Evolutionary conservation across 2,113 vertebrate species (phyloP).

Genomic region (Pitta sordida): DNA sequence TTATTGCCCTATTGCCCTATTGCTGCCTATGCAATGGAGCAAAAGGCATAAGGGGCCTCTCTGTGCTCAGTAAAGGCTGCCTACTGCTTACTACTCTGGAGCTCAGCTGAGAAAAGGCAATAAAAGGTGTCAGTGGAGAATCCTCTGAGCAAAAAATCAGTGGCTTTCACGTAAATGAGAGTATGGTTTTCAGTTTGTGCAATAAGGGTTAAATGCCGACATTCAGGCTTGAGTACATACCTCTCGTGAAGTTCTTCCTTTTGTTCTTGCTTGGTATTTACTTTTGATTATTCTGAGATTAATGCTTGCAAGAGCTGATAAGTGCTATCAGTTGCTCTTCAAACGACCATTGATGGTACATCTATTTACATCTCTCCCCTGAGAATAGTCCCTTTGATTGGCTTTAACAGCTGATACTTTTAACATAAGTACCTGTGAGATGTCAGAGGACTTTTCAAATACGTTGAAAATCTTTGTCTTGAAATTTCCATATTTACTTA

Average conservation of each 20-base stretch:
- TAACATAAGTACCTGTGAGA: constrained; percentile 40
- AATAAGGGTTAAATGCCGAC: constrained; percentile 27
- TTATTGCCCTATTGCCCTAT: background rate
- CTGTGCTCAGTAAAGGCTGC: background rate
- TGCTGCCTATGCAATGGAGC: background rate
- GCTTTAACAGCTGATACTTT: constrained; percentile 39
- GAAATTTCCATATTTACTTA: background rate
- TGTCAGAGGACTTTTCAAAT: background rate
- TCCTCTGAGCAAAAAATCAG: background rate
- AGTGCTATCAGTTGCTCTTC: constrained; percentile 41
- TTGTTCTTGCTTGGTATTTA: constrained; percentile 51
- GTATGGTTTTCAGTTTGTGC: background rate
- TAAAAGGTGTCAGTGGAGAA: background rate
- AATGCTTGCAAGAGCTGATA: constrained; percentile 52
- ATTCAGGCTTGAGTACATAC: background rate
- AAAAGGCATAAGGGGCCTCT: background rate
- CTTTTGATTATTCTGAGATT: constrained; percentile 62
- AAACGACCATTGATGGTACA: constrained; percentile 24
- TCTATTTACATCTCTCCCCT: constrained; percentile 14
- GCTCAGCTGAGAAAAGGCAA: background rate
- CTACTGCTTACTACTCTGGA: background rate
- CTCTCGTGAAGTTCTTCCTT: background rate
- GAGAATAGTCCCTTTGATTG: constrained; percentile 38
- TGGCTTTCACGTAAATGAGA: background rate
- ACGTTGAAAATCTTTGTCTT: background rate